Base-by-base conservation (phyloP, 2,888 invertebrate genomes). In the Saturnia pavonia region DNA sequence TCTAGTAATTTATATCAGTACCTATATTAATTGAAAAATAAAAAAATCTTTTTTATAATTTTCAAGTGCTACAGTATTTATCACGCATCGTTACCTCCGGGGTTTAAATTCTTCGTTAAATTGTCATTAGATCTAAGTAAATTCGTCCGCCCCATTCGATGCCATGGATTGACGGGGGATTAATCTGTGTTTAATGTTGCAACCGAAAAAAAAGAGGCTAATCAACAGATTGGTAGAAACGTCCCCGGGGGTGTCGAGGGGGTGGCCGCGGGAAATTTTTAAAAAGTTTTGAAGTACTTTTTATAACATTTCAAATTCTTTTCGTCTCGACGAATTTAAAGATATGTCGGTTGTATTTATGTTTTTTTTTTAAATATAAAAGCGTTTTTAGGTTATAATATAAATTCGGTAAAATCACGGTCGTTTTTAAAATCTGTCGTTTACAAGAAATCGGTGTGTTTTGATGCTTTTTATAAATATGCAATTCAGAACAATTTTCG, bases 161-260 rank as follows among this genome's bases (percentile, higher is more conserved):
- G 65, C 40, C 2, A 75, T 76, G 89, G 89, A 89, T 83, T 76
- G 60, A 34, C 60, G 70, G 77, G 89, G 86, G 89, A 91, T 92
- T 92, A 92, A 92, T 89, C 89, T 85, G 88, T 88, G 86, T 89
- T 93, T 93, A 92, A 92, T 91, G 91, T 91, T 90, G 81, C 89
- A 87, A 90, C 90, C 85, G 79, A 88, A 89, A 86, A 87, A 91
- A 92, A 54, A 90, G 87, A 83, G 86, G 88, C 92, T 89, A 92
- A 92, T 92, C 92, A 92, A 91, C 91, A 88, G 91, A 92, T 92
- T 92, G 91, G 86, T 84, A 82, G 84, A 40, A 40, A 40, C 40
- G 34, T 65, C 65, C 65, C 65, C 65, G 65, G 65, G 65, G 65
- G 57, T 60, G 57, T 27, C 57, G 57, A 14, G 25, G 57, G 22